phyloP scores from a whole-genome alignment of 2,797 vertebrate genomes.

The Streptopelia turtur region DNA sequence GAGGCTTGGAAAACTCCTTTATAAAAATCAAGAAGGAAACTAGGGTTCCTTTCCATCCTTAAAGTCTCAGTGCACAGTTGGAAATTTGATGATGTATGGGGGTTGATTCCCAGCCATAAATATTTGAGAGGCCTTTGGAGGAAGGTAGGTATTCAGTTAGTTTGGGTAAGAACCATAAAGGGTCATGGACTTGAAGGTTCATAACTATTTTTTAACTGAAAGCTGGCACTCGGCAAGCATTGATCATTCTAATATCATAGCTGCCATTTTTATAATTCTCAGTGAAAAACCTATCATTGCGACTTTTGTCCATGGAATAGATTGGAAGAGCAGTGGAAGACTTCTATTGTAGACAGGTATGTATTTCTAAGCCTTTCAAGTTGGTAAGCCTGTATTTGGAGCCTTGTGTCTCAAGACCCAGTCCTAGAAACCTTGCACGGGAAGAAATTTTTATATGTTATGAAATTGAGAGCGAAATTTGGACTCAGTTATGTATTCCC shows the following conservation, averaged over 20 bases:
- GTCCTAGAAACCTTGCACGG: background rate
- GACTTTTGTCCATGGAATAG: background rate
- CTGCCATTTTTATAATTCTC: background rate
- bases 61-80: background rate
- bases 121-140: background rate
- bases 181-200: background rate
- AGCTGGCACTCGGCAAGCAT: background rate
- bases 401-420: fast-evolving
- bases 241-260: background rate
- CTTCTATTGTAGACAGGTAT: background rate
- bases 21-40: background rate
- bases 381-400: background rate
- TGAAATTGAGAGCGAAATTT: background rate
- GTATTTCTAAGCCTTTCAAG: background rate
- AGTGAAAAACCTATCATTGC: background rate
- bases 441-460: background rate
- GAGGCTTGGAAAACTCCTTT: background rate
- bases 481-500: background rate
- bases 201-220: background rate
- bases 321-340: background rate
- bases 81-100: background rate
- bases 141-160: background rate
- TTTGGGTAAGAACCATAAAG: background rate
- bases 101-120: background rate
- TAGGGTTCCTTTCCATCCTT: background rate